Conservation (phyloP, 2,797 vertebrate species). For the Hybognathus amarus region DNA sequence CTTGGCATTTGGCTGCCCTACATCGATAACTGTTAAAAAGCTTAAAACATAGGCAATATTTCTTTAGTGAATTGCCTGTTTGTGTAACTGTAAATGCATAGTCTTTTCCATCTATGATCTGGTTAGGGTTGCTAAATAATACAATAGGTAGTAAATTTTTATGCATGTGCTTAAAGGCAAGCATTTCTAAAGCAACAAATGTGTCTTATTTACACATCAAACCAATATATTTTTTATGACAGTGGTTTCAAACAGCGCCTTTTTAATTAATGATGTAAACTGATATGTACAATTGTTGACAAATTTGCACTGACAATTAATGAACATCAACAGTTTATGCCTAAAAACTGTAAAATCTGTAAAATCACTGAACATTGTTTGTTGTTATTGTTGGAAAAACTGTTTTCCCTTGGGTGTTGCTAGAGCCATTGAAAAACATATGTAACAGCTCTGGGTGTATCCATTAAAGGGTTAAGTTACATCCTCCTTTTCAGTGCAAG, state of each 20-base stretch:
- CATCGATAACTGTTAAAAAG: too few species aligned
- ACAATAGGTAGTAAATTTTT: too few species aligned
- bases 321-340: neutral
- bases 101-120: too few species aligned
- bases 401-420: too few species aligned
- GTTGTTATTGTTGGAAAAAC: neutral
- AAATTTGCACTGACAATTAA: neutral
- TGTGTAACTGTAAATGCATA: too few species aligned
- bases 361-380: neutral
- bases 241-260: neutral
- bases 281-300: neutral
- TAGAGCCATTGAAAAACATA: too few species aligned
- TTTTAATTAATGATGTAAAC: neutral
- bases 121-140: too few species aligned
- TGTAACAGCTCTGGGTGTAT: neutral
- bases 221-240: neutral
- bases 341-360: neutral
- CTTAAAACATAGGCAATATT: too few species aligned
- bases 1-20: too few species aligned
- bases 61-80: too few species aligned
- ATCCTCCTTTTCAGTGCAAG: conserved; percentile 11
- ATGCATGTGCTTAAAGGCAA: too few species aligned
- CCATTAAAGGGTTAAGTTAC: conserved; percentile 29
- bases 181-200: neutral
- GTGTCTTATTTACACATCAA: neutral